These are phyloP conservation scores for Clavelina lepadiformis DNA, from an alignment of 23 tunicate species.

Conservation along the genomic window DNA sequence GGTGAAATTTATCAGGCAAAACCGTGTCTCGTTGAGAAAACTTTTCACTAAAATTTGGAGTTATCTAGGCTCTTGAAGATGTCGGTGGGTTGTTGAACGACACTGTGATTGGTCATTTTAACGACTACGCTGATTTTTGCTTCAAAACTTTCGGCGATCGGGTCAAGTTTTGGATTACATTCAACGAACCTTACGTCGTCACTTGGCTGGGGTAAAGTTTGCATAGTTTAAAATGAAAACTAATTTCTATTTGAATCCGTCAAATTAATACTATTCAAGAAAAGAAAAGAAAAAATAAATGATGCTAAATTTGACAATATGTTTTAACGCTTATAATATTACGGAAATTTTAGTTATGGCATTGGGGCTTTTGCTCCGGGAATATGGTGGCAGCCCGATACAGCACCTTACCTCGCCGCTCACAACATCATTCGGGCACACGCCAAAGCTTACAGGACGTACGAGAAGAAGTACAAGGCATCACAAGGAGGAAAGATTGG, in stretches of 20 bases:
- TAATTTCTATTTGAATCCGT: neutral
- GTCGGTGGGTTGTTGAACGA: constrained; percentile 22
- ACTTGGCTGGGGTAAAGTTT: constrained; percentile 36
- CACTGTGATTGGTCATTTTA: constrained; percentile 19
- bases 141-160: constrained; percentile 37
- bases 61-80: constrained; percentile 37
- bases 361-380: constrained; percentile 56
- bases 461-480: constrained; percentile 33
- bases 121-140: constrained; percentile 49
- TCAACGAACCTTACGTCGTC: constrained; percentile 66
- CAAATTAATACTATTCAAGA: neutral
- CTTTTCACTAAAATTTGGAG: neutral
- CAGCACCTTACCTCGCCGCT: constrained; percentile 24
- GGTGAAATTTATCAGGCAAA: neutral
- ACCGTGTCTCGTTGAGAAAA: neutral
- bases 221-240: neutral
- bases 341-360: constrained; percentile 16
- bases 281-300: neutral
- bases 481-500: constrained; percentile 32
- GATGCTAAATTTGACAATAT: neutral
- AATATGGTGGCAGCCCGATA: constrained; percentile 5
- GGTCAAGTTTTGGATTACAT: constrained; percentile 61
- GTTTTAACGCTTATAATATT: neutral
- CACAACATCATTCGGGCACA: constrained; percentile 53
- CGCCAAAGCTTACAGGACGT: constrained; percentile 35